A percentile compares a stretch with the other conserved stretches of the same genome.
Conservation (phyloP, 2,888 invertebrate species). For the Microctonus hyperodae region DNA sequence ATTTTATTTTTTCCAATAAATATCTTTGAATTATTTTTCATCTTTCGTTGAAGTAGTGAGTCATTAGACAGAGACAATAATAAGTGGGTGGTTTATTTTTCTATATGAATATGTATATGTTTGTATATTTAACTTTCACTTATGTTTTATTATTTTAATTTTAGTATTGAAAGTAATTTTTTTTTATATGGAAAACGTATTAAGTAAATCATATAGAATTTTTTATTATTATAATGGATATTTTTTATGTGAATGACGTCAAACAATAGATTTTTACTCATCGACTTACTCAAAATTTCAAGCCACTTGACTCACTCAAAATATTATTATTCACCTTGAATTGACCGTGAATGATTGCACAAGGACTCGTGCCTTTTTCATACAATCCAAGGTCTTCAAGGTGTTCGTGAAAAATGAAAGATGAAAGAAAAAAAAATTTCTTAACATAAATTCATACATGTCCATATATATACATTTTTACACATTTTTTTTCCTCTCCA, state of each 20-base stretch:
- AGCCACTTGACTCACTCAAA: neutral
- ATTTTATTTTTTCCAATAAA: too few relatives aligned
- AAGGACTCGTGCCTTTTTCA: neutral
- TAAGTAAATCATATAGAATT: too few relatives aligned
- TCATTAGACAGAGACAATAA: neutral
- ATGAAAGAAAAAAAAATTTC: neutral
- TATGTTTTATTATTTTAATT: neutral
- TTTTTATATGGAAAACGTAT: too few relatives aligned
- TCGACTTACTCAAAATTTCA: neutral
- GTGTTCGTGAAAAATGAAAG: neutral
- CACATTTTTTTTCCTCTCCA: neutral
- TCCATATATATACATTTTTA: neutral
- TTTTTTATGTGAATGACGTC: neutral
- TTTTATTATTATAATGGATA: too few relatives aligned
- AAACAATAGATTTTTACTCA: neutral
- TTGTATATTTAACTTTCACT: neutral
- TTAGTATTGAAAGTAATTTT: too few relatives aligned
- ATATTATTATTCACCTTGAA: slow-evolving; percentile 4
- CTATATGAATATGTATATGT: neutral
- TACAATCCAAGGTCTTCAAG: neutral
- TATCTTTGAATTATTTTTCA: neutral
- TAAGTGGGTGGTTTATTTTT: neutral
- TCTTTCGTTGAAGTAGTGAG: neutral
- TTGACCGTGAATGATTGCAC: neutral
- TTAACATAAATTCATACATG: neutral